These are phyloP conservation scores for roundworm (Caenorhabditis elegans) DNA, from an alignment of 1,140 invertebrate species.

Conservation along the genomic window DNA sequence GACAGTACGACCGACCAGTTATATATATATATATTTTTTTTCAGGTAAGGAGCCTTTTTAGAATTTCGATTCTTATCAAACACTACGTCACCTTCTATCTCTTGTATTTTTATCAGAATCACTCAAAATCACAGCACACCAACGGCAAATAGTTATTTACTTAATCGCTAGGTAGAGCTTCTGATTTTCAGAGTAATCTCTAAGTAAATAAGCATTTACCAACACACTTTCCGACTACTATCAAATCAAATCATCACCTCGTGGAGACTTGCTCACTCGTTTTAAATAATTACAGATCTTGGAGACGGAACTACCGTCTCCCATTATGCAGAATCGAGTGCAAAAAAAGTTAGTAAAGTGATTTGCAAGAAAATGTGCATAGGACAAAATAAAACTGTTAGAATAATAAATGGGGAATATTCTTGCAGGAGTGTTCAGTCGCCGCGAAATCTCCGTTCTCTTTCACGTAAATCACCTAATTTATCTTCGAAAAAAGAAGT, in stretches of 20 bases:
- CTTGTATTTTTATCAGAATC: no score
- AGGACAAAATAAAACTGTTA: background rate
- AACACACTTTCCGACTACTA: background rate
- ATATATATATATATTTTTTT: no score
- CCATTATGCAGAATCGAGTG: background rate
- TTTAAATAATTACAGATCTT: background rate
- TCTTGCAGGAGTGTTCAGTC: no score
- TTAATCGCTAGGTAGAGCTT: no score
- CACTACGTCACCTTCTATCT: no score
- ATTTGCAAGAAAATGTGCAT: background rate
- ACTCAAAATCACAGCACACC: slow-evolving; percentile 4
- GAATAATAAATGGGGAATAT: background rate
- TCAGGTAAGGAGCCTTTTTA: no score
- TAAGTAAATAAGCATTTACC: no score
- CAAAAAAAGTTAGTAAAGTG: background rate
- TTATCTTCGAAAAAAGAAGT: background rate
- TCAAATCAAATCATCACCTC: slow-evolving; percentile 22
- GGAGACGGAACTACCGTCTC: background rate
- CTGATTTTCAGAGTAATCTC: no score
- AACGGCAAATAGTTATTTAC: no score
- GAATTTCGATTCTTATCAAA: no score
- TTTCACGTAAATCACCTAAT: background rate
- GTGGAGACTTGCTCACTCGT: background rate
- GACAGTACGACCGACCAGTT: no score
- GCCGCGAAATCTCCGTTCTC: no score